Evolutionary conservation across 2,888 invertebrate species (phyloP), one percentile per base, ranked within the genome.

Genomic region (Platerodrilus igneus): DNA sequence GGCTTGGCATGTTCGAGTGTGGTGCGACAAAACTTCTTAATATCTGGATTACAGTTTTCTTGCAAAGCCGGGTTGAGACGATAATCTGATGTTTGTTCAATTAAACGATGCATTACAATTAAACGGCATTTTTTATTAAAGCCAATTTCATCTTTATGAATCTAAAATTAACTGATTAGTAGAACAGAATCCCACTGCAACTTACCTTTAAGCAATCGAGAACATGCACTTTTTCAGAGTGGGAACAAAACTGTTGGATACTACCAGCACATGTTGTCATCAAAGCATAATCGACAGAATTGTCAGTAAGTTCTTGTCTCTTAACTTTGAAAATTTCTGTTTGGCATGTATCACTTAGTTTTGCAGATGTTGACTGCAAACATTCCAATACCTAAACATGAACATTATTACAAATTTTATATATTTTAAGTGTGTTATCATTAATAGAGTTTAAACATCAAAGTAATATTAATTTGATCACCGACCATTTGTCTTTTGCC

Each of bases 71-170:
- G 87, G 70, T 95, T 93, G 46, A 95, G 81, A 44, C 93, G 79
- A 58, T 86, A 90, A 69, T 96, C 95, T 41, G 83, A 79, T 60
- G 88, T 89, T 66, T 90, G 90, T 65, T 92, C 89, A 48, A 90
- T 83, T 79, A 93, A 84, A 52, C 94, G 78, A 60, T 86, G 84
- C 1, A 87, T 76, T n/a, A 95, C 84, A 10, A 93, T 78, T 36
- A 80, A 71, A 60, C 85, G 83, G 62, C 95, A 96, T 48, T 83
- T 83, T 37, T 81, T 78, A 62, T 88, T 87, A 67, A 94, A 94
- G 11, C 78, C 76, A 1, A 76, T 70, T 56, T 87, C 81, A 58
- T 89, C 83, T 56, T 83, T 85, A 60, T 85, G 79, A 43, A 72
- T 75, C 76, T 81, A 67, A 41, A 43, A 47, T 33, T 8, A 30